Evolutionary conservation across 2,797 vertebrate genomes (phyloP), one percentile per base, ranked within the genome.

Genomic region (Protonibea diacanthus): DNA sequence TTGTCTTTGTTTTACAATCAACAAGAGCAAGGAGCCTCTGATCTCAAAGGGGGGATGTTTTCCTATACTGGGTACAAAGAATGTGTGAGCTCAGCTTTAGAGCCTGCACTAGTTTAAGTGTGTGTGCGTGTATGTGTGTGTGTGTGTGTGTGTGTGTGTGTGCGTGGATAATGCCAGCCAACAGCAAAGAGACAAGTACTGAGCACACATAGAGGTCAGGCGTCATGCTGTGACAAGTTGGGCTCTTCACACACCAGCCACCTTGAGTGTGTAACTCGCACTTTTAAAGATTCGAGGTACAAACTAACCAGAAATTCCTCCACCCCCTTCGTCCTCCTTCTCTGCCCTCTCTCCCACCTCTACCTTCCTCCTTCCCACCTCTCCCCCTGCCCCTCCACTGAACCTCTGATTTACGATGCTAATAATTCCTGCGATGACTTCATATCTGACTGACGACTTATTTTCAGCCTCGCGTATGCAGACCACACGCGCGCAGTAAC

Each of bases 401-500:
- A 83, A 70, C 76, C 71, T 79, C 71, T 88, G 90, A 91, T 93
- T 91, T 93, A 90, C 76, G 71, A 80, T 73, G 18, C 79, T 85
- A 78, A 87, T 90, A 86, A 87, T 84, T 82, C 71, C 71, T 64
- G 45, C 25, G 20, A 76, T 90, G 87, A 92, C 86, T 81, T 93
- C 90, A 92, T 89, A 87, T 86, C 76, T 90, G 75, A 87, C 75
- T 82, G 66, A 74, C 18, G 47, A 76, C 74, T 83, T 81, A 80
- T 89, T 83, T 85, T 88, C 78, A 88, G 74, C 73, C 85, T 81
- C 70, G 42, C 70, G 47, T 80, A 58, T 48, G 56, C 81, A 65
- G 81, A 78, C 77, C 85, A 79, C 74, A 84, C 61, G 40, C 45
- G 47, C 75, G 40, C 84, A 65, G 11, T 15, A 60, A 67, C 81